phyloP scores from a whole-genome alignment of 1,140 invertebrate species.

The Heterodera schachtii region DNA sequence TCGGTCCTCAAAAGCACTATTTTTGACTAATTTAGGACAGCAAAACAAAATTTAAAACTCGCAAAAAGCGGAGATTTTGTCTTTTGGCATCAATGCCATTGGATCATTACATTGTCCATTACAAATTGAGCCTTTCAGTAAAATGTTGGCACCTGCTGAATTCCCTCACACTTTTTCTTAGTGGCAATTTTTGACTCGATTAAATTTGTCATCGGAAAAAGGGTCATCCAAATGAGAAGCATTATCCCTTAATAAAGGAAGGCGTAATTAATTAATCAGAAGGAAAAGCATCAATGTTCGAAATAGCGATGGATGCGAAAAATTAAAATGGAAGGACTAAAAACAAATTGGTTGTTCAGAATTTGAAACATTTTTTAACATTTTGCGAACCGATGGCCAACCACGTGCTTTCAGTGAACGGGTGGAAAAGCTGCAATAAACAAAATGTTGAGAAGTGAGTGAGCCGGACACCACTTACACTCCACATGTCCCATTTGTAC shows the following conservation, averaged over 20 bases:
- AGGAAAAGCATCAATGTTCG: not conserved
- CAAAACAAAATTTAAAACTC: too few species aligned
- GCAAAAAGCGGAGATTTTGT: too few species aligned
- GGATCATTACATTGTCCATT: too few species aligned
- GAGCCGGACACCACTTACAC: not conserved
- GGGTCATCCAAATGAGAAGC: not conserved
- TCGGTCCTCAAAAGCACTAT: too few species aligned
- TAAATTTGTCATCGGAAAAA: not conserved
- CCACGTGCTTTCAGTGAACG: not conserved
- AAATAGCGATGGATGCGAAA: not conserved
- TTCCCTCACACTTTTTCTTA: not conserved
- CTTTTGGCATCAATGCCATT: too few species aligned
- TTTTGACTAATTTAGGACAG: too few species aligned
- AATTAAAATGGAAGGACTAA: too few species aligned
- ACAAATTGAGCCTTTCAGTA: not conserved
- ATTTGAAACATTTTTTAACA: too few species aligned
- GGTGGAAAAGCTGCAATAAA: not conserved
- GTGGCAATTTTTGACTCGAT: not conserved
- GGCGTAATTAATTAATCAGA: not conserved
- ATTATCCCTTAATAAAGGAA: not conserved
- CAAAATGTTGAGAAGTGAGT: not conserved
- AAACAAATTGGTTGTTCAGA: too few species aligned
- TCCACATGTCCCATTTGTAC: conserved; percentile 3
- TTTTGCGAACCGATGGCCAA: not conserved
- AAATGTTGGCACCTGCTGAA: not conserved